Base-by-base conservation (phyloP, 2,113 vertebrate species). In the Crotalus helleri region DNA sequence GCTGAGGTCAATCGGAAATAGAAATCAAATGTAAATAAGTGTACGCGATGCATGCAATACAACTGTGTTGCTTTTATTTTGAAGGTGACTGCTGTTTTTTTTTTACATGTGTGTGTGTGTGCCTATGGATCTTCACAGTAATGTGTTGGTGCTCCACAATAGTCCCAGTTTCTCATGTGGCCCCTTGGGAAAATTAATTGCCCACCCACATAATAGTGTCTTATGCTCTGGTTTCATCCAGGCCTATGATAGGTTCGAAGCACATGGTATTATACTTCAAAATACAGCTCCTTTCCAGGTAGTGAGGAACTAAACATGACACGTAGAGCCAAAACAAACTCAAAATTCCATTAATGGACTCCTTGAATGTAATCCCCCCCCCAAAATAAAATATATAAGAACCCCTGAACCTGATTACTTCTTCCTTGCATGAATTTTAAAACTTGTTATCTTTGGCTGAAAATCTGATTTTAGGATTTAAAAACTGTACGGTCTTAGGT, bases 361-460 rank as follows among this genome's bases (percentile, higher is more conserved):
- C 11, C 19, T 29, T 90, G 74, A 81, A 92, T 87, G 21, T 74
- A 74, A 57, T 85, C 46, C 3, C 29, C 13, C 61, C 26, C 61
- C 1, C 0, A 39, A 1, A 9, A 51, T 9, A 9, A 44, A 89
- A 86, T n/a, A 59, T 59, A 17, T 54, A 64, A 90, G 55, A 85
- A 90, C 69, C 44, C 12, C 39, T 64, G 74, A 59, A 54, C 46
- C 17, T 44, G 46, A 90, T 90, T 90, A 90, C 53, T 39, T 92
- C 26, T 26, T 85, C 74, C 85, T 23, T 90, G 39, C 26, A 54
- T 61, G 19, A 61, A 93, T 58, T 90, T 90, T 53, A 90, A 93
- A 90, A 90, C 88, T 33, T 90, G 74, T 90, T 90, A 90, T 90
- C 88, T 86, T 93, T 90, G 46, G 81, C 88, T 93, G 74, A 61